Evolutionary conservation across 1,140 invertebrate genomes (phyloP).

Genomic region (Bombus fervidus): DNA sequence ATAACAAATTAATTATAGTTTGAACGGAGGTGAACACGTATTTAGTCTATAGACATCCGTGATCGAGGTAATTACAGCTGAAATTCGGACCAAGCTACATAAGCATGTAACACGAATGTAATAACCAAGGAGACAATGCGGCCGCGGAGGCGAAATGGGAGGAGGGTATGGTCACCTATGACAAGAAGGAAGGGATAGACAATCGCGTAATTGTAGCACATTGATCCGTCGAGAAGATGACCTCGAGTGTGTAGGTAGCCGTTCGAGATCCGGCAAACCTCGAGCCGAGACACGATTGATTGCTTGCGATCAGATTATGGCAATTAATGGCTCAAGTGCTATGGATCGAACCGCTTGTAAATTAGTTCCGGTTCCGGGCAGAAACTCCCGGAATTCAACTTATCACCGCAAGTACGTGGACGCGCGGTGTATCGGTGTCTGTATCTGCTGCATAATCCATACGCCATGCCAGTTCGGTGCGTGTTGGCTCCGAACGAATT

Average conservation of each 20-base stretch:
- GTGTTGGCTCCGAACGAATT: background rate
- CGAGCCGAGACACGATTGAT: constrained; percentile 62
- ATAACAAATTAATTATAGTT: constrained; percentile 70
- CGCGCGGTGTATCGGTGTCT: constrained; percentile 14
- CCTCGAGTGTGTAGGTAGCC: constrained; percentile 8
- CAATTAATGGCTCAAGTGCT: constrained; percentile 67
- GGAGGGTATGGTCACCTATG: background rate
- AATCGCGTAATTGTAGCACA: constrained; percentile 68
- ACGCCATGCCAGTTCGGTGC: background rate
- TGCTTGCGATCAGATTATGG: constrained; percentile 67
- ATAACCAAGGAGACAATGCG: constrained; percentile 64
- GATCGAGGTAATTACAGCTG: constrained; percentile 66
- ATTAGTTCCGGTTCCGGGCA: constrained; percentile 66
- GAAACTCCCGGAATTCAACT: constrained; percentile 67
- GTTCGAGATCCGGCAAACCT: constrained; percentile 35
- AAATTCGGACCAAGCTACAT: constrained; percentile 54
- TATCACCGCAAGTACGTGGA: constrained; percentile 66
- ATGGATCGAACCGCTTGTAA: constrained; percentile 62
- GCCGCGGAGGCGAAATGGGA: background rate
- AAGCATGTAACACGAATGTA: constrained; percentile 67
- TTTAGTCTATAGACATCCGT: constrained; percentile 57
- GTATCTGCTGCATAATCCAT: constrained; percentile 22
- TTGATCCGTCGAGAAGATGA: constrained; percentile 53
- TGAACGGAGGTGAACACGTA: constrained; percentile 43
- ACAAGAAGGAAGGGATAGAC: constrained; percentile 25